Percentiles rank a stretch among this genome's conserved stretches.
These are phyloP conservation scores for Meta bourneti DNA, from an alignment of 2,888 invertebrate genomes.

Conservation along the genomic window DNA sequence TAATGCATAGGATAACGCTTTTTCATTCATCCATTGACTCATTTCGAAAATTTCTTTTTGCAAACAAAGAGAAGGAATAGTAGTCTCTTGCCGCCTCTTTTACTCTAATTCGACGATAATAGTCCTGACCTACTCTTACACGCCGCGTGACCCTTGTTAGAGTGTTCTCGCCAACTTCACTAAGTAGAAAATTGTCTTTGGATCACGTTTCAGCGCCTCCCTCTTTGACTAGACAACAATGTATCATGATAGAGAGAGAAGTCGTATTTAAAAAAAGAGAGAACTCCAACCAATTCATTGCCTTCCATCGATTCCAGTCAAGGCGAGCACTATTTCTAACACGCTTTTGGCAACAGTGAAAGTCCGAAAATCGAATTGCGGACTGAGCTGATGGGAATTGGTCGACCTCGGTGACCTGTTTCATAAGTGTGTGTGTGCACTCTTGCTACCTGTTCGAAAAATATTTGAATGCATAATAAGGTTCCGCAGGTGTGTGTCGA, in stretches of 20 bases:
- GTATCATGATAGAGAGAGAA: background rate
- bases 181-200: slow-evolving; percentile 8
- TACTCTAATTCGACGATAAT: slow-evolving; percentile 3
- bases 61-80: background rate
- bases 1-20: background rate
- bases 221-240: slow-evolving; percentile 3
- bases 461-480: background rate
- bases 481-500: background rate
- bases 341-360: background rate
- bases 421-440: background rate
- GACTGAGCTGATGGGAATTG: slow-evolving; percentile 12
- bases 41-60: background rate
- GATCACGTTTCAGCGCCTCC: background rate
- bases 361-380: slow-evolving; percentile 15
- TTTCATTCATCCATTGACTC: background rate
- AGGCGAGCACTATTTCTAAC: background rate
- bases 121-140: slow-evolving; percentile 1
- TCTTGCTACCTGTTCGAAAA: background rate
- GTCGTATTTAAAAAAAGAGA: background rate
- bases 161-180: background rate
- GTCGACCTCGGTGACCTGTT: slow-evolving; percentile 14
- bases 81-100: background rate
- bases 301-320: background rate
- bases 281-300: background rate
- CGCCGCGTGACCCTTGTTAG: slow-evolving; percentile 9